These are phyloP conservation scores for Lanistes nyassanus DNA, from an alignment of 1,140 invertebrate genomes.

Conservation along the genomic window DNA sequence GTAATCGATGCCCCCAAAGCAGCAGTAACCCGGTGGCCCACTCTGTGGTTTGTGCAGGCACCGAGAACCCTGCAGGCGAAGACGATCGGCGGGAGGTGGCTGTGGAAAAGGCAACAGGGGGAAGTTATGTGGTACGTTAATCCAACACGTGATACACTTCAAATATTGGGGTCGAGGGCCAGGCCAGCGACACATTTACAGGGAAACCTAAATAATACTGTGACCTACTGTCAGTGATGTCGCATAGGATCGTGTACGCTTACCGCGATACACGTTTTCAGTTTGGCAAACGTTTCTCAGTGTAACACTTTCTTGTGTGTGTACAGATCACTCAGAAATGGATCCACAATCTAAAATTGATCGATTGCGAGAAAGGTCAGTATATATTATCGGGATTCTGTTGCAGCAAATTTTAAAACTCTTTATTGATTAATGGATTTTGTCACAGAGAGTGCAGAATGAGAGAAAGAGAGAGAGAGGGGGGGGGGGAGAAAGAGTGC, in stretches of 20 bases:
- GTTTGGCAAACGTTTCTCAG: background rate
- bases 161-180: too few species aligned
- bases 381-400: background rate
- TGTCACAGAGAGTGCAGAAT: background rate
- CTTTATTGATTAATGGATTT: background rate
- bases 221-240: background rate
- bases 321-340: conserved; percentile 65
- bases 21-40: too few species aligned
- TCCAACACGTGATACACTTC: too few species aligned
- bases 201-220: too few species aligned
- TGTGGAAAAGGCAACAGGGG: conserved; percentile 61
- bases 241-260: background rate
- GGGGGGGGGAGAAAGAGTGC: too few species aligned
- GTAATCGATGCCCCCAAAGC: too few species aligned
- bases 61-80: conserved; percentile 62
- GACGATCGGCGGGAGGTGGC: conserved; percentile 56
- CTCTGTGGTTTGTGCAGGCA: conserved; percentile 41
- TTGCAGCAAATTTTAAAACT: background rate
- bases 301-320: background rate
- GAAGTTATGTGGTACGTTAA: conserved; percentile 64
- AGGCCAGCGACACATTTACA: too few species aligned
- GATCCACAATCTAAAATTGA: conserved; percentile 60
- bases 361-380: conserved; percentile 50
- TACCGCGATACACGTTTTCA: background rate
- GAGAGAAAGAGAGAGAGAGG: too few species aligned